Percentiles rank a stretch among this genome's conserved stretches.
Conservation (phyloP, 2,888 invertebrate genomes). For the Cylloceria caligata region DNA sequence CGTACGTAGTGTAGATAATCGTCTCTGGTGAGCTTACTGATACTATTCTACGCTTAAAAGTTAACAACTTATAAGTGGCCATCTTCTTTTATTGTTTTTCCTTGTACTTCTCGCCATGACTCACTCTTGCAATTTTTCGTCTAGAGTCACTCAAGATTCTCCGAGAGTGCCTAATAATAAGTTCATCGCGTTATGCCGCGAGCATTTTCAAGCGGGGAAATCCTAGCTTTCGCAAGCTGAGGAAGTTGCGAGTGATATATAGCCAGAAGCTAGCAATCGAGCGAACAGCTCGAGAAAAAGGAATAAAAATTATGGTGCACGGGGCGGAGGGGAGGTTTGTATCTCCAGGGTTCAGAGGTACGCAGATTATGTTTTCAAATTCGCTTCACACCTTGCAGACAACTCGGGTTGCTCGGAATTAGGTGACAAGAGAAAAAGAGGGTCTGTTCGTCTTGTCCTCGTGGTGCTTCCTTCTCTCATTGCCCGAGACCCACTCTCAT, state of each 20-base stretch:
- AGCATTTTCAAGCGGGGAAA: too few species aligned
- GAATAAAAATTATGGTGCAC: slow-evolving; percentile 44
- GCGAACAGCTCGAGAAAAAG: slow-evolving; percentile 42
- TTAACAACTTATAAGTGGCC: slow-evolving; percentile 1
- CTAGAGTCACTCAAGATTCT: slow-evolving; percentile 13
- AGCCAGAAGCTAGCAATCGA: slow-evolving; percentile 47
- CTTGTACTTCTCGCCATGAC: neutral
- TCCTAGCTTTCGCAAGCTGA: neutral
- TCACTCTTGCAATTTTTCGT: slow-evolving; percentile 22
- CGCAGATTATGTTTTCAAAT: slow-evolving; percentile 67
- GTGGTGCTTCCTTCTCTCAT: slow-evolving; percentile 32
- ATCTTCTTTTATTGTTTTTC: slow-evolving; percentile 24
- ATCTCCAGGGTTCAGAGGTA: slow-evolving; percentile 35
- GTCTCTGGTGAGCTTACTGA: neutral
- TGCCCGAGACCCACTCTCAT: slow-evolving; percentile 30
- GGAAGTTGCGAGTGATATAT: slow-evolving; percentile 11
- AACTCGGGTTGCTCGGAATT: slow-evolving; percentile 48
- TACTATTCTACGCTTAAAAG: neutral
- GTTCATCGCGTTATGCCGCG: slow-evolving; percentile 35
- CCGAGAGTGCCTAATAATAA: slow-evolving; percentile 44
- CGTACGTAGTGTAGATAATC: neutral
- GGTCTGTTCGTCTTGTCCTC: slow-evolving; percentile 57
- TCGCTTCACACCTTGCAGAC: slow-evolving; percentile 48
- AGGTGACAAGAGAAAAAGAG: slow-evolving; percentile 39
- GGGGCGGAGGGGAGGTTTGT: slow-evolving; percentile 14